These are phyloP conservation scores for Montipora capitata DNA, from an alignment of 92 coral and sea anemone species.

Conservation along the genomic window DNA sequence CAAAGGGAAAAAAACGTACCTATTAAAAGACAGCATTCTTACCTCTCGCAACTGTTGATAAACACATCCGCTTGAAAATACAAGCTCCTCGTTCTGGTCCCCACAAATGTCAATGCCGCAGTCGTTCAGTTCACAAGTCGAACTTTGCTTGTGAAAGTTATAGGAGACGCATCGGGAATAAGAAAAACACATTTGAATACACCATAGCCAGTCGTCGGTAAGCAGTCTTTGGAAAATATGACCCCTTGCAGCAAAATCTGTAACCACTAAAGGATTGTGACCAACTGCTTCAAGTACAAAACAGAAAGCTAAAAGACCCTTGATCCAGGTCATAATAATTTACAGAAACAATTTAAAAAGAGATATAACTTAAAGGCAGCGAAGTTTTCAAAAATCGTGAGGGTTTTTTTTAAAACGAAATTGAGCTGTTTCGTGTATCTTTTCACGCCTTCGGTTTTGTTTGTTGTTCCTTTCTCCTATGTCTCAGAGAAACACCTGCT, in stretches of 20 bases:
- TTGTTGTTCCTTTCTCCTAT: too few species aligned
- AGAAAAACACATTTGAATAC: neutral
- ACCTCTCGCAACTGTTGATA: constrained; percentile 32
- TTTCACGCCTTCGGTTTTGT: too few species aligned
- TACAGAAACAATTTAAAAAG: neutral
- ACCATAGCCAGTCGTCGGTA: constrained; percentile 9
- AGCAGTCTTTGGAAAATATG: neutral
- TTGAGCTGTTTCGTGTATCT: too few species aligned
- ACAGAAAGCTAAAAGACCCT: neutral
- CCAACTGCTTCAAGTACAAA: neutral
- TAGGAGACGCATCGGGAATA: constrained; percentile 6
- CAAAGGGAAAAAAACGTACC: too few species aligned
- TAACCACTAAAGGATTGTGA: neutral
- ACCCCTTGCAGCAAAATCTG: neutral
- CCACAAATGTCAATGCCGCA: neutral
- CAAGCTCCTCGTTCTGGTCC: neutral
- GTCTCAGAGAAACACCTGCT: too few species aligned
- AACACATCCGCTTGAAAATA: neutral
- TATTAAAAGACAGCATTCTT: neutral
- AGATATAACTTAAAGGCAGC: too few species aligned
- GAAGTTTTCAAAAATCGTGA: too few species aligned
- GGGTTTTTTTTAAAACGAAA: too few species aligned
- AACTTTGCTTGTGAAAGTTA: neutral
- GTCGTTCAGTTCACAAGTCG: constrained; percentile 5
- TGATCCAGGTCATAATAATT: neutral